Conservation (phyloP, 2,113 vertebrate genomes). For the Prunella himalayana region DNA sequence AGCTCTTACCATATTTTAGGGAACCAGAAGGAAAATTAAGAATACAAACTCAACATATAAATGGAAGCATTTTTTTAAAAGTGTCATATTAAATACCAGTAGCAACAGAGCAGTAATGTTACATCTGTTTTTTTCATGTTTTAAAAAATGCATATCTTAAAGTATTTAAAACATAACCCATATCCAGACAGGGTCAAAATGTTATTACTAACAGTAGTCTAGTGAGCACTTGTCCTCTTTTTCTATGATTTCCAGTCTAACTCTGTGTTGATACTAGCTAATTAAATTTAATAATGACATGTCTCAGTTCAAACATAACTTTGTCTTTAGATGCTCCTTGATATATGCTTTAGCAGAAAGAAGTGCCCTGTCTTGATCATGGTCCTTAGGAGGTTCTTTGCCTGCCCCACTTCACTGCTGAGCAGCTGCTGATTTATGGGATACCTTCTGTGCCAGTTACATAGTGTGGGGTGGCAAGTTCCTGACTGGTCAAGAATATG, state of each 20-base stretch:
- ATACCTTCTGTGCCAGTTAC: not conserved
- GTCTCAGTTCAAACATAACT: not conserved
- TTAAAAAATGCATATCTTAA: not conserved
- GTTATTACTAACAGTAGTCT: not conserved
- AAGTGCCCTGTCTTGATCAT: not conserved
- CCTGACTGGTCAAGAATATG: not conserved
- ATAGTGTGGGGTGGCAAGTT: not conserved
- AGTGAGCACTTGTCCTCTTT: not conserved
- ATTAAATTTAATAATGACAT: not conserved
- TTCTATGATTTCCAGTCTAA: not conserved
- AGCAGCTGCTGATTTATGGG: not conserved
- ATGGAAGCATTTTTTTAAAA: not conserved
- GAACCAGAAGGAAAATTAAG: not conserved
- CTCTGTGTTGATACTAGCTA: not conserved
- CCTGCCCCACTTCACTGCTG: not conserved
- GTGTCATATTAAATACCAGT: not conserved
- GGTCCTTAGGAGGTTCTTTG: not conserved
- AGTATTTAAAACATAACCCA: not conserved
- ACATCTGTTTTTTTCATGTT: not conserved
- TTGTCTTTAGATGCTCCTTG: not conserved
- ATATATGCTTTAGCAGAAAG: not conserved
- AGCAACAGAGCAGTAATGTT: not conserved
- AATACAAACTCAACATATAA: not conserved
- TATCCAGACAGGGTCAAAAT: not conserved
- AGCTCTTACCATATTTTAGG: not conserved